Evolutionary conservation across 1,140 invertebrate species (phyloP).

Genomic region (Trachymyrmex cornetzi): DNA sequence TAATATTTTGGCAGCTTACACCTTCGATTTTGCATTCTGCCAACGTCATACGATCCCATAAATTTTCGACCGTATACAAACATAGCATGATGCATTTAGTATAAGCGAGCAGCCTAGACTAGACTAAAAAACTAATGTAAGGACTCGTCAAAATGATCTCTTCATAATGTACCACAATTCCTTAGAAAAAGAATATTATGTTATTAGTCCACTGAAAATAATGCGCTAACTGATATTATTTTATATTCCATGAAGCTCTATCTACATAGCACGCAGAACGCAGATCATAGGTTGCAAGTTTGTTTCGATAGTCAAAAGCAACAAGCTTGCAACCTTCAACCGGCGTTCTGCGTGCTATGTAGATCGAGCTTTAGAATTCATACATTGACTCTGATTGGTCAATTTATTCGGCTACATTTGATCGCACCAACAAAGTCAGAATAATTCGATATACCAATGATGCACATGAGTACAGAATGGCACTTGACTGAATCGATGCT

Average conservation of each 20-base stretch:
- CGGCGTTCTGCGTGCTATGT: too few relatives aligned
- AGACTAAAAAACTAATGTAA: conserved; percentile 72
- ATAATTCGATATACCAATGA: conserved; percentile 28
- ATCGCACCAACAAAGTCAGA: conserved; percentile 8
- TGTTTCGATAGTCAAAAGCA: too few relatives aligned
- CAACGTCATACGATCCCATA: conserved; percentile 36
- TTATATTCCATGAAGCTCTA: too few relatives aligned
- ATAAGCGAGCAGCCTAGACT: conserved; percentile 74
- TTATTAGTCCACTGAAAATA: conserved; percentile 33
- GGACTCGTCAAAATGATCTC: conserved; percentile 65
- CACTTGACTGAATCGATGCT: conserved; percentile 50
- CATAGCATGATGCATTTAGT: conserved; percentile 67
- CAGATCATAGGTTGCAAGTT: too few relatives aligned
- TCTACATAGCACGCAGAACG: too few relatives aligned
- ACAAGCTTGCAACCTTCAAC: too few relatives aligned
- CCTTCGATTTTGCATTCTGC: conserved; percentile 4
- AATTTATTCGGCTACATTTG: conserved; percentile 21
- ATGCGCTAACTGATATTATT: background rate
- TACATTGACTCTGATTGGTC: background rate
- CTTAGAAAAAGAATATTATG: conserved; percentile 56
- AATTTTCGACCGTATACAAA: conserved; percentile 56
- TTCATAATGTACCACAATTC: conserved; percentile 49
- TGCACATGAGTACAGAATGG: conserved; percentile 1
- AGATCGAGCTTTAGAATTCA: conserved; percentile 22
- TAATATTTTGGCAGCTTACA: background rate